These are phyloP conservation scores for Drosophila atripex DNA, from an alignment of 2,888 invertebrate species.

Conservation along the genomic window DNA sequence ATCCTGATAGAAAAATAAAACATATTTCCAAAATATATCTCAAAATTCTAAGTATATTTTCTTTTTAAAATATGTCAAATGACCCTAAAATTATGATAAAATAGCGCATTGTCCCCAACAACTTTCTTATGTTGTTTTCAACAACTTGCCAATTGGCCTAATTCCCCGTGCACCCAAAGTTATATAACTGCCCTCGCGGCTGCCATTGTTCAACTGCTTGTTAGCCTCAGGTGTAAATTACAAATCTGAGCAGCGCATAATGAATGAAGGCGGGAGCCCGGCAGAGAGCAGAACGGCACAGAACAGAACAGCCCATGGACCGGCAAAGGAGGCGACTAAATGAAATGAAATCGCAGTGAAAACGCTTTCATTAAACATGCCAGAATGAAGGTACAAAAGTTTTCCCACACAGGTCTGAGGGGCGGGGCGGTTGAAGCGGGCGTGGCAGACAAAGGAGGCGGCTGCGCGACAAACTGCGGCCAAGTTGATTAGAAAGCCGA, in stretches of 20 bases:
- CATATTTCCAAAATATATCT: too few relatives aligned
- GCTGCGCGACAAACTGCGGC: constrained; percentile 71
- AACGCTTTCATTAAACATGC: constrained; percentile 69
- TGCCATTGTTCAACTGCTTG: constrained; percentile 52
- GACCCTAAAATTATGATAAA: background rate
- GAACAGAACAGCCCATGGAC: constrained; percentile 17
- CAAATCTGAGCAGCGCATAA: constrained; percentile 74
- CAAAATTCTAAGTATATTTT: background rate
- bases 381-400: constrained; percentile 53
- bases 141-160: constrained; percentile 24
- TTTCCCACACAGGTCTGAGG: constrained; percentile 35
- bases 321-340: constrained; percentile 64
- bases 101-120: background rate
- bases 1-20: too few relatives aligned
- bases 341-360: constrained; percentile 77
- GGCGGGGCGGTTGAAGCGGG: background rate
- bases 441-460: constrained; percentile 26
- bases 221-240: constrained; percentile 73
- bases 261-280: constrained; percentile 60
- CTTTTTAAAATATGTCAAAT: background rate
- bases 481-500: constrained; percentile 75
- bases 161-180: constrained; percentile 9
- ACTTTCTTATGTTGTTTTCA: constrained; percentile 11
- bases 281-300: background rate
- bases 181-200: constrained; percentile 35